These are phyloP conservation scores for Pachydiplax longipennis DNA, from an alignment of 2,888 invertebrate species.

Conservation along the genomic window DNA sequence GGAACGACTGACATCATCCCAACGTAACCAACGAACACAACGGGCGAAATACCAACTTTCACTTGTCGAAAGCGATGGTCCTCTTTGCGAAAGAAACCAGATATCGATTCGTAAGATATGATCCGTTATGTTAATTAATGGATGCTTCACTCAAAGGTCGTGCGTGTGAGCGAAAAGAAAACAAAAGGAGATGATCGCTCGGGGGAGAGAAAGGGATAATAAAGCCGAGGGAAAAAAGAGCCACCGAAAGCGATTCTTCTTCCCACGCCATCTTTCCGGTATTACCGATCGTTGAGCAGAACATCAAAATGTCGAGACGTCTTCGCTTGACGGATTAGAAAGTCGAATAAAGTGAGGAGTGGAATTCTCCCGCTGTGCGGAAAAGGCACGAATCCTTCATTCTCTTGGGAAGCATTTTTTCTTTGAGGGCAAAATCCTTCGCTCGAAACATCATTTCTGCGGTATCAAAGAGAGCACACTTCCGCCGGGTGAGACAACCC, in stretches of 20 bases:
- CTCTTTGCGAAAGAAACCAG: too few species aligned
- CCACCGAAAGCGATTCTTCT: not conserved
- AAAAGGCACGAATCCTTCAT: not conserved
- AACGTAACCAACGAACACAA: too few species aligned
- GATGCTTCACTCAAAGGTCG: too few species aligned
- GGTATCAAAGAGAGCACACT: not conserved
- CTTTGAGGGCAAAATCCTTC: too few species aligned
- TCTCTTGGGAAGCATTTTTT: not conserved
- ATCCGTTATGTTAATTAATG: too few species aligned
- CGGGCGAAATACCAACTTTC: too few species aligned
- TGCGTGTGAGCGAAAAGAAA: too few species aligned
- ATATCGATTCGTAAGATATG: too few species aligned
- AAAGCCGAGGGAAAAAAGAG: too few species aligned
- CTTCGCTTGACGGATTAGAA: not conserved
- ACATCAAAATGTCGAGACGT: not conserved
- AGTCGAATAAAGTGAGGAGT: not conserved
- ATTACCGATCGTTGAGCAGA: not conserved
- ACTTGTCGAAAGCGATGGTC: too few species aligned
- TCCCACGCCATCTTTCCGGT: not conserved
- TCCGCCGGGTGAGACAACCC: not conserved
- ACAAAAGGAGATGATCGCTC: not conserved
- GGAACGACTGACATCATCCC: too few species aligned
- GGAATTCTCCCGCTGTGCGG: not conserved
- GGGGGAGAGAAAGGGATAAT: not conserved
- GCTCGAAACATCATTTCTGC: too few species aligned